Percentiles rank a stretch among this genome's conserved stretches.
Conservation (phyloP, 2,113 vertebrate species). For the Microtus ochrogaster region DNA sequence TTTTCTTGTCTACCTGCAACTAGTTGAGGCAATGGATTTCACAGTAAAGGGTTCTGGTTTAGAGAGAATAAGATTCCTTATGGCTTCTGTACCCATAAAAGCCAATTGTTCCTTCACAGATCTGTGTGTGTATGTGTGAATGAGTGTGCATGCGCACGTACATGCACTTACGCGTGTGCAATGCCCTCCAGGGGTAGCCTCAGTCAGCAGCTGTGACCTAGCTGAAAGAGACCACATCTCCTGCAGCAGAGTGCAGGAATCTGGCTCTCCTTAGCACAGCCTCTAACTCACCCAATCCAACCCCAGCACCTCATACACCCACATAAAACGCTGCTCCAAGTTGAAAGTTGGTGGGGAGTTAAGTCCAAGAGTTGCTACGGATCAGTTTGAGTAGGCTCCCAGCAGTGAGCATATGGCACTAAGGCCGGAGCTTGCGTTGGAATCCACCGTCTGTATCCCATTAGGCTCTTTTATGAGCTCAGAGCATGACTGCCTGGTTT, state of each 20-base stretch:
- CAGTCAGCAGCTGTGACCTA: neutral
- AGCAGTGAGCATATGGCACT: neutral
- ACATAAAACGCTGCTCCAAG: constrained; percentile 14
- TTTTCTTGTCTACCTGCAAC: neutral
- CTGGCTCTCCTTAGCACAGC: neutral
- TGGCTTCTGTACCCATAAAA: neutral
- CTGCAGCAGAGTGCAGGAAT: neutral
- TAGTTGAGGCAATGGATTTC: neutral
- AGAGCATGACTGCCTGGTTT: constrained; percentile 53
- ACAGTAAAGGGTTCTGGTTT: neutral
- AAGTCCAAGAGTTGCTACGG: neutral
- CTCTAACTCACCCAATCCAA: neutral
- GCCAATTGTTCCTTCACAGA: neutral
- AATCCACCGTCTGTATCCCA: constrained; percentile 18
- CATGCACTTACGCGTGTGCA: fast-evolving
- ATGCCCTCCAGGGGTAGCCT: neutral
- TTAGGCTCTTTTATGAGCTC: constrained; percentile 54
- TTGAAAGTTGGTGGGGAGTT: constrained; percentile 18
- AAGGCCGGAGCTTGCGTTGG: neutral
- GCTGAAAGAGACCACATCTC: neutral
- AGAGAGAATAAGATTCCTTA: neutral
- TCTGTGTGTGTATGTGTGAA: neutral
- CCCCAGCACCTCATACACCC: neutral
- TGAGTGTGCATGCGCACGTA: neutral
- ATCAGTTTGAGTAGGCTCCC: neutral